Percentiles rank a stretch among this genome's conserved stretches.
Conservation (phyloP, 2,113 vertebrate species). For the Anthoscopus minutus region DNA sequence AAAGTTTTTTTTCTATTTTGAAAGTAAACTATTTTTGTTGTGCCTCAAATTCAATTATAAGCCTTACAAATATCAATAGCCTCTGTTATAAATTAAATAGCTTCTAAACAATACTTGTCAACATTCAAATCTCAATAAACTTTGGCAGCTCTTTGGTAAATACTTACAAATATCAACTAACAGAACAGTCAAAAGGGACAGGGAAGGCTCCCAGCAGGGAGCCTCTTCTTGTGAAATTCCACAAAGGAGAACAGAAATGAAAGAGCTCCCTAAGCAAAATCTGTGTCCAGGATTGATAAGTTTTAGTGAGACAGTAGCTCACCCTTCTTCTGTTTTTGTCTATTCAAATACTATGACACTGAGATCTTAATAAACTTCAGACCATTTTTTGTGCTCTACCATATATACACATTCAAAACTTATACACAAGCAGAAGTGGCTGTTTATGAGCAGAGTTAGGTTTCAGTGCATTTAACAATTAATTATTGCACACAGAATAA, state of each 20-base stretch:
- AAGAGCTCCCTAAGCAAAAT: constrained; percentile 31
- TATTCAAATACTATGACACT: constrained; percentile 19
- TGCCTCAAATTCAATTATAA: constrained; percentile 40
- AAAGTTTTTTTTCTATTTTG: background rate
- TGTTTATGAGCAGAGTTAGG: constrained; percentile 24
- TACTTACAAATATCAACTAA: constrained; percentile 47
- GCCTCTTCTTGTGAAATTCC: background rate
- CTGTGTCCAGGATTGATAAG: background rate
- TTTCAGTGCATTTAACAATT: constrained; percentile 67
- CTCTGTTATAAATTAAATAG: constrained; percentile 45
- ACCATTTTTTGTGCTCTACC: constrained; percentile 58
- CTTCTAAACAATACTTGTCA: constrained; percentile 46
- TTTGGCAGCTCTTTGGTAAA: constrained; percentile 73
- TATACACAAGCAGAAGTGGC: constrained; percentile 68
- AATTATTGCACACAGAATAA: constrained; percentile 73
- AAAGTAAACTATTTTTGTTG: constrained; percentile 25
- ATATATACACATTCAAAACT: constrained; percentile 64
- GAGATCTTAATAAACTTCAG: constrained; percentile 24
- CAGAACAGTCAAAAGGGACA: constrained; percentile 6
- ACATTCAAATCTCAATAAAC: constrained; percentile 55
- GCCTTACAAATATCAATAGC: constrained; percentile 45
- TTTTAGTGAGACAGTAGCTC: constrained; percentile 24
- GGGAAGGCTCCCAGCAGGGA: background rate
- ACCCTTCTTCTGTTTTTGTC: constrained; percentile 16
- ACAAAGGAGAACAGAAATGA: background rate